These are phyloP conservation scores for Melinopterus prodromus DNA, from an alignment of 2,888 invertebrate genomes.

Conservation along the genomic window DNA sequence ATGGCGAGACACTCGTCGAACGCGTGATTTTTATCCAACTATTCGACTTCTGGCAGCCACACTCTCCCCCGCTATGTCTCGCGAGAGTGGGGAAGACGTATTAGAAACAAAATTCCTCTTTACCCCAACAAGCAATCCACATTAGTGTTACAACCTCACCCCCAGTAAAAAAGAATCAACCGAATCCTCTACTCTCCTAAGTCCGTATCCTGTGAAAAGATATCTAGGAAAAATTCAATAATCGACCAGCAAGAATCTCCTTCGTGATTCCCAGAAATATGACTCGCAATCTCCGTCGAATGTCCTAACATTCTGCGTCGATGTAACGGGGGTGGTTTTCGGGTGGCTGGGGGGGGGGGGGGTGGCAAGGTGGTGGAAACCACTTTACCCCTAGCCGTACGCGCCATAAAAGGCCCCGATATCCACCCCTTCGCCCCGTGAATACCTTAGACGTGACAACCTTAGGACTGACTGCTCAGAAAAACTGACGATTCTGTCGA, in stretches of 20 bases:
- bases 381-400: background rate
- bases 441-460: background rate
- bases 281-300: background rate
- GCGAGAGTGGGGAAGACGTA: no score
- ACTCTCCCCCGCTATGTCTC: no score
- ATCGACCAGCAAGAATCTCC: background rate
- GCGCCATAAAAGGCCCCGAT: background rate
- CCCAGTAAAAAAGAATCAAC: no score
- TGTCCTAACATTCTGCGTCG: background rate
- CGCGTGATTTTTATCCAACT: no score
- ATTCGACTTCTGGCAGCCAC: no score
- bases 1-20: no score
- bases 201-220: background rate
- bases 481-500: background rate
- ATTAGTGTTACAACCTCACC: no score
- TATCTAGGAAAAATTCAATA: background rate
- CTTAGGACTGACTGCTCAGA: background rate
- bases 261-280: background rate
- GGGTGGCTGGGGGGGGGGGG: background rate
- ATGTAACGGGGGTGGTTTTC: background rate
- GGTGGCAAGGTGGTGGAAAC: background rate
- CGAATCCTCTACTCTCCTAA: no score
- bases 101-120: no score
- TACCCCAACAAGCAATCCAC: no score
- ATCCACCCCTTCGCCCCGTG: background rate